Evolutionary conservation across 2,888 invertebrate genomes (phyloP), one percentile per base, ranked within the genome.

Genomic region (Drosophila pseudotalamancana): DNA sequence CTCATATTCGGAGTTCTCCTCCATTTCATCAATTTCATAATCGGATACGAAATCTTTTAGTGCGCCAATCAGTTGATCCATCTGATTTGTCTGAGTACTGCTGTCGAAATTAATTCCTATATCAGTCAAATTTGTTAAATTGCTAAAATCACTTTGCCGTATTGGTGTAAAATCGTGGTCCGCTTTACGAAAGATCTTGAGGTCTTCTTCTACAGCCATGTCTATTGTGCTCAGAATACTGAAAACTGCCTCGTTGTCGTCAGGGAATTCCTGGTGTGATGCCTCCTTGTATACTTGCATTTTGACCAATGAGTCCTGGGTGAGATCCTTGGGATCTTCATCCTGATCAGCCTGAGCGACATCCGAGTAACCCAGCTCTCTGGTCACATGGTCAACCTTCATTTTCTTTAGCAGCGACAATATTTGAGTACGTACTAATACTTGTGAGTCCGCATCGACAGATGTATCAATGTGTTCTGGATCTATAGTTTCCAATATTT

Each of bases 141-240:
- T 3, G 25, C 9, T 6, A 25, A 3, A 2, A 2, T 2, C 12
- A 12, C 0, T 6, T 0, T 6, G 31, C 0, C n/a, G n/a, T 6
- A 0, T 1, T 2, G 6, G 25, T 9, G 25, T 6, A 2, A 25
- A 6, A 2, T 1, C 0, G 6, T 4, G n/a, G 35, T 6, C 3
- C 8, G 3, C 2, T 14, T 11, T 14, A 6, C 49, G 64, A 0
- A 73, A 32, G 6, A 23, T 1, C 1, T 1, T 29, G 9, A 77
- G 72, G 6, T 75, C 55, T 1, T 40, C 43, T 9, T 68, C 60
- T 0, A 46, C 14, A 0, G 34, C 11, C 19, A 83, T 45, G 32
- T 81, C 71, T 12, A 64, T 8, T 3, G 65, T 40, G 19, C 79
- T 77, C 1, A 51, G 12, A 9, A 83, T 27, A n/a, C 50, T 43